A percentile compares a stretch with the other conserved stretches of the same genome.
phyloP scores from a whole-genome alignment of 2,797 vertebrate species.

The Orestias chungarensis region DNA sequence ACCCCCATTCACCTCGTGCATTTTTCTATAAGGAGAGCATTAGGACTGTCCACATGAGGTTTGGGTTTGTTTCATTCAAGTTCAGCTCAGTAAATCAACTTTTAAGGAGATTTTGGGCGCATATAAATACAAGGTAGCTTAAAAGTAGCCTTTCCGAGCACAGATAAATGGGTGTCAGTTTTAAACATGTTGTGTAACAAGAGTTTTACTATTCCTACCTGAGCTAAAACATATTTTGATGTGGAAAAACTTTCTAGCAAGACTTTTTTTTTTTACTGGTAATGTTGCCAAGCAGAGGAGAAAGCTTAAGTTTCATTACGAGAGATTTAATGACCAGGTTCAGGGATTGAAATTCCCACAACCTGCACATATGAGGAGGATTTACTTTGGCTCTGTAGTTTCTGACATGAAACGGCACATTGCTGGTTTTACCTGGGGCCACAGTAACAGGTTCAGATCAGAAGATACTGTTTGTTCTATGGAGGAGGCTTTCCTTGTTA shows the following conservation, averaged over 20 bases:
- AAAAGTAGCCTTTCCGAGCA: slow-evolving; percentile 25
- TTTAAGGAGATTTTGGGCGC: slow-evolving; percentile 33
- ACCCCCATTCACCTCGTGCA: slow-evolving; percentile 70
- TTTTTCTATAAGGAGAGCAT: slow-evolving; percentile 71
- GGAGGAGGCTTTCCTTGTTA: not conserved
- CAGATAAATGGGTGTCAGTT: slow-evolving; percentile 18
- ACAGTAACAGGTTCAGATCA: slow-evolving; percentile 43
- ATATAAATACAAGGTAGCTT: slow-evolving; percentile 49
- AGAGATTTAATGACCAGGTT: slow-evolving; percentile 67
- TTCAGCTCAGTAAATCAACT: slow-evolving; percentile 70
- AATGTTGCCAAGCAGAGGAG: slow-evolving; percentile 53
- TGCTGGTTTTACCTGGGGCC: slow-evolving; percentile 60
- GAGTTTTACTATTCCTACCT: slow-evolving; percentile 24
- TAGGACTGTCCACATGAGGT: slow-evolving; percentile 73
- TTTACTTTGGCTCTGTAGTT: slow-evolving; percentile 71
- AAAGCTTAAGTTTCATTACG: slow-evolving; percentile 72
- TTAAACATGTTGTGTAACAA: slow-evolving; percentile 13
- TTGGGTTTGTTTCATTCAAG: slow-evolving; percentile 69
- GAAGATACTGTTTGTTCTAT: not conserved
- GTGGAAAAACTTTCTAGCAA: slow-evolving; percentile 1
- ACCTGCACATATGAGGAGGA: slow-evolving; percentile 67
- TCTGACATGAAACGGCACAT: slow-evolving; percentile 68
- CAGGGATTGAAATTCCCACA: slow-evolving; percentile 68
- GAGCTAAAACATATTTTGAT: slow-evolving; percentile 19
- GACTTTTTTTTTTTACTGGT: slow-evolving; percentile 33